Evolutionary conservation across 2,888 invertebrate genomes (phyloP).

Genomic region (Beris morrisii): DNA sequence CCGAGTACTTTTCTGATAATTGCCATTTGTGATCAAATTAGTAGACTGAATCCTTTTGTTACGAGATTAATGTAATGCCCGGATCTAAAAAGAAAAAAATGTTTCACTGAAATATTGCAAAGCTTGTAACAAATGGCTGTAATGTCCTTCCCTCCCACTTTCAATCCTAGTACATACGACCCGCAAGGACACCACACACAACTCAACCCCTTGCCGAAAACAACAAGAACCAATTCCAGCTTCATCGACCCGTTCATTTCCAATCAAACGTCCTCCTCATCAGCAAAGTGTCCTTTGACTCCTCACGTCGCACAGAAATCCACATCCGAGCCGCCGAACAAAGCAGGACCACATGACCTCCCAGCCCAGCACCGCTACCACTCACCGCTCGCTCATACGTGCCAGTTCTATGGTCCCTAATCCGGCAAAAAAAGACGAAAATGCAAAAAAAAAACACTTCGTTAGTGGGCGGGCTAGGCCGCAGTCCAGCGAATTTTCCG

Average conservation of each 20-base stretch:
- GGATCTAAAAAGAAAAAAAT: too few relatives aligned
- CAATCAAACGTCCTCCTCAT: constrained; percentile 28
- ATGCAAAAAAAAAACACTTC: constrained; percentile 25
- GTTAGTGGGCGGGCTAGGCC: constrained; percentile 30
- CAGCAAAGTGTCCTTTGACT: constrained; percentile 10
- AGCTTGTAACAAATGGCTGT: too few relatives aligned
- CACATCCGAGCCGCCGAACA: constrained; percentile 18
- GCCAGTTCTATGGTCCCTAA: constrained; percentile 26
- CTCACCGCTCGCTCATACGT: background rate
- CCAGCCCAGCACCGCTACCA: background rate
- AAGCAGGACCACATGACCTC: constrained; percentile 20
- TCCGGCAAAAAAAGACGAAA: constrained; percentile 11
- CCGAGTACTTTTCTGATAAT: too few relatives aligned
- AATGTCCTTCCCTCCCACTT: too few relatives aligned
- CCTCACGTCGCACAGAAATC: constrained; percentile 12
- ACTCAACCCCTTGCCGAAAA: too few relatives aligned
- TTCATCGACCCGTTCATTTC: constrained; percentile 18
- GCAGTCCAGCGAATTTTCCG: constrained; percentile 9
- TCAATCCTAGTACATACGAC: too few relatives aligned
- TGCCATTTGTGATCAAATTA: too few relatives aligned
- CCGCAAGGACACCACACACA: too few relatives aligned
- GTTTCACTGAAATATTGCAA: too few relatives aligned
- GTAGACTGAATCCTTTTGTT: too few relatives aligned
- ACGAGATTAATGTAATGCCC: too few relatives aligned
- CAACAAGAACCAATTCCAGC: constrained; percentile 5